phyloP scores from a whole-genome alignment of 2,797 vertebrate species.

The Acestrorhynchus altus region DNA sequence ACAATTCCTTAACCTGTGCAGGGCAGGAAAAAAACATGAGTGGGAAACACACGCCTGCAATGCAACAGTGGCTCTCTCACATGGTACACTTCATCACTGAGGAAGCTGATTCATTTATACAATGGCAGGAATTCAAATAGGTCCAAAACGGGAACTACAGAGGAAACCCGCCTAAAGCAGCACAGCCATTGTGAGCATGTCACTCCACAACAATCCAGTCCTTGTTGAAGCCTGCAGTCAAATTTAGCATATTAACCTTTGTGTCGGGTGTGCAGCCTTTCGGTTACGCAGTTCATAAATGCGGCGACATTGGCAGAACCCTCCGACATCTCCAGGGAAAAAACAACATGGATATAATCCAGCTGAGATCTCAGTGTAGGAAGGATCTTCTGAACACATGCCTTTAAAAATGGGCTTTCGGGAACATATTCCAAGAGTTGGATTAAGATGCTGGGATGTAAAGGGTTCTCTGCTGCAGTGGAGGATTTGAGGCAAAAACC shows the following conservation, averaged over 20 bases:
- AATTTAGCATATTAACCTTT: slow-evolving; percentile 45
- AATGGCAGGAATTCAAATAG: slow-evolving; percentile 53
- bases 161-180: slow-evolving; percentile 36
- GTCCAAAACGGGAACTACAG: slow-evolving; percentile 43
- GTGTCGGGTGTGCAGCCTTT: background rate
- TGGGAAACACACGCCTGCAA: slow-evolving; percentile 12
- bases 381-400: background rate
- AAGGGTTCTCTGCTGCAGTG: background rate
- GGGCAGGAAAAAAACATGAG: background rate
- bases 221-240: slow-evolving; percentile 18
- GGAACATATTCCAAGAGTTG: slow-evolving; percentile 9
- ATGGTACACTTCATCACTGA: slow-evolving; percentile 38
- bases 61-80: slow-evolving; percentile 16
- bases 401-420: background rate
- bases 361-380: background rate
- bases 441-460: background rate
- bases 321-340: slow-evolving; percentile 13
- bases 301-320: slow-evolving; percentile 25
- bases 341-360: background rate
- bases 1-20: background rate
- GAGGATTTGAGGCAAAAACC: background rate
- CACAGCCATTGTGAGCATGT: slow-evolving; percentile 31
- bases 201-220: slow-evolving; percentile 21
- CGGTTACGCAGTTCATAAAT: slow-evolving; percentile 26
- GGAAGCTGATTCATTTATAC: slow-evolving; percentile 50